phyloP scores from a whole-genome alignment of 1,140 invertebrate species.

The Notospermus geniculatus region DNA sequence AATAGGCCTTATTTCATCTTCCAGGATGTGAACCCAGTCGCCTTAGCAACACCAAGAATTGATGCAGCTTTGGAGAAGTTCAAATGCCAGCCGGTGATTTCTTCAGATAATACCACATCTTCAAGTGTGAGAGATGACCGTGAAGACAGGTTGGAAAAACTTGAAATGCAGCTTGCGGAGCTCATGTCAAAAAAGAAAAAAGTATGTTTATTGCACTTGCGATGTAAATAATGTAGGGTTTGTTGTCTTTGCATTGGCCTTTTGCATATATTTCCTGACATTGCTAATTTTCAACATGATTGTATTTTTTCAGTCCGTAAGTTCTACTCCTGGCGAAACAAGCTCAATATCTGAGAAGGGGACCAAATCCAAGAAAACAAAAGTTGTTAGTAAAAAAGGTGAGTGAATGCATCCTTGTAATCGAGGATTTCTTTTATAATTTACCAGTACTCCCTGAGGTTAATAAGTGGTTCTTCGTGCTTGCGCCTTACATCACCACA shows the following conservation, averaged over 20 bases:
- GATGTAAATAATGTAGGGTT: too few relatives aligned
- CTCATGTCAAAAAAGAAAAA: constrained; percentile 26
- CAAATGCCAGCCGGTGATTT: constrained; percentile 13
- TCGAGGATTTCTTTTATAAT: too few relatives aligned
- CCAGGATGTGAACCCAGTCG: constrained; percentile 22
- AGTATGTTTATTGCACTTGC: too few relatives aligned
- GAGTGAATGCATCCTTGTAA: background rate
- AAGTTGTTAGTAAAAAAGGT: background rate
- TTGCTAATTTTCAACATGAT: too few relatives aligned
- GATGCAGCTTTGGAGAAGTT: constrained; percentile 41
- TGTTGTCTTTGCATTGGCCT: too few relatives aligned
- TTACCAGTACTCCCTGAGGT: too few relatives aligned
- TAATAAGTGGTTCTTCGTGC: too few relatives aligned
- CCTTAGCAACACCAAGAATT: constrained; percentile 41
- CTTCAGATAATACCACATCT: constrained; percentile 19
- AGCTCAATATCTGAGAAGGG: background rate
- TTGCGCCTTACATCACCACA: too few relatives aligned
- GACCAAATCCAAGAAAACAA: background rate
- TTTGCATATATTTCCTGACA: too few relatives aligned
- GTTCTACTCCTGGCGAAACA: background rate
- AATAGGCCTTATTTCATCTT: background rate
- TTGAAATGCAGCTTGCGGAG: constrained; percentile 32
- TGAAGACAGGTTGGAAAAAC: constrained; percentile 22
- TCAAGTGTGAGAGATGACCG: constrained; percentile 18
- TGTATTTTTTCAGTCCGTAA: too few relatives aligned